Evolutionary conservation across 2,113 vertebrate species (phyloP).

Genomic region (Strix aluco): DNA sequence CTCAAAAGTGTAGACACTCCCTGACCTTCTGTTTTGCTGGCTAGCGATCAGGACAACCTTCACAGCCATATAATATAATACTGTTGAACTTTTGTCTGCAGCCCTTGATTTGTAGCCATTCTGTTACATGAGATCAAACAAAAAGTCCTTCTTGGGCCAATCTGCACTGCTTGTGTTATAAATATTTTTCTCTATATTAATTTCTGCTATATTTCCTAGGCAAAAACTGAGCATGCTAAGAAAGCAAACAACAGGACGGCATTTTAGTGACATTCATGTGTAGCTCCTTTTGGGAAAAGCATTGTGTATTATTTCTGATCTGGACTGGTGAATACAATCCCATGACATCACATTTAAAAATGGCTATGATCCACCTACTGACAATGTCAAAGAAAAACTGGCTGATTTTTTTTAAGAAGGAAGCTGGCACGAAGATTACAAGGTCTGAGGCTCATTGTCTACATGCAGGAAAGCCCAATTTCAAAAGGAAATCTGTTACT

Average conservation of each 20-base stretch:
- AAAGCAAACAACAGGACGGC: not conserved
- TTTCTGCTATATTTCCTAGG: not conserved
- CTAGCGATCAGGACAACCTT: not conserved
- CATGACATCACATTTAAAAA: constrained; percentile 56
- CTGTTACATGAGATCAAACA: not conserved
- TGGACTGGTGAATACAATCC: constrained; percentile 1
- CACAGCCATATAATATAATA: constrained; percentile 12
- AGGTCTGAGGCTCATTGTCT: not conserved
- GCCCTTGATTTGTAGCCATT: constrained; percentile 20
- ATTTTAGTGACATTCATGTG: not conserved
- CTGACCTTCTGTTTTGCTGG: constrained; percentile 43
- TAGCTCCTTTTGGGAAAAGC: not conserved
- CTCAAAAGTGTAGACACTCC: not conserved
- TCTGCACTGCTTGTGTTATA: not conserved
- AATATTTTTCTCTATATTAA: not conserved
- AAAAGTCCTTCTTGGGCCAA: not conserved
- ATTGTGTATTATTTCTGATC: constrained; percentile 49
- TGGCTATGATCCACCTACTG: constrained; percentile 34
- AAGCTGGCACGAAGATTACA: not conserved
- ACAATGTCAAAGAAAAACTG: not conserved
- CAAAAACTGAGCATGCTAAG: not conserved
- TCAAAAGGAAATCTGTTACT: not conserved
- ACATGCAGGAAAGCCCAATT: not conserved
- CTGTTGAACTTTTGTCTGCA: constrained; percentile 51
- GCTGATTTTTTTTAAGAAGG: not conserved